These are phyloP conservation scores for Spialia ferax DNA, from an alignment of 2,888 invertebrate genomes.

Conservation along the genomic window DNA sequence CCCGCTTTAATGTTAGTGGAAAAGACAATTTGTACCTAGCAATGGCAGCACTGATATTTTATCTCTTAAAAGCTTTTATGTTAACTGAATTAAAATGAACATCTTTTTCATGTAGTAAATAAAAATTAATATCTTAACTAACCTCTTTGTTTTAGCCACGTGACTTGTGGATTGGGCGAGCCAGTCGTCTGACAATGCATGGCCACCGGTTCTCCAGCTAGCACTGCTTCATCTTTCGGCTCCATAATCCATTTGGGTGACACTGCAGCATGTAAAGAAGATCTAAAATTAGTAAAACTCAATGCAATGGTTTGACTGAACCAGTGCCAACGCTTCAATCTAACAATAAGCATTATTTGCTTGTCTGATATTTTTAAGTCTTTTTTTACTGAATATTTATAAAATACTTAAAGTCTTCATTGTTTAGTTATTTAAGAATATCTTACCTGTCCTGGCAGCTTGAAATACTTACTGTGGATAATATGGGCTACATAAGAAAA, in stretches of 20 bases:
- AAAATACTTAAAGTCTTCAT: too few relatives aligned
- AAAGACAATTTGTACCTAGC: too few relatives aligned
- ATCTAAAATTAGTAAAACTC: neutral
- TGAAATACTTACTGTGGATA: constrained; percentile 27
- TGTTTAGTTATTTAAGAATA: neutral
- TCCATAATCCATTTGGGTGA: constrained; percentile 92
- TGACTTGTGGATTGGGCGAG: constrained; percentile 90
- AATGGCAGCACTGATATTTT: too few relatives aligned
- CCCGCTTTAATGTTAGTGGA: too few relatives aligned
- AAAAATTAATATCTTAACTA: constrained; percentile 36
- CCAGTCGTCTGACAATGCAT: constrained; percentile 92
- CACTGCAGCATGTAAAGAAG: constrained; percentile 84
- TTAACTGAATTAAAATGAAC: too few relatives aligned
- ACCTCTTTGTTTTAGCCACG: constrained; percentile 92
- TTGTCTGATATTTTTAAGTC: too few relatives aligned
- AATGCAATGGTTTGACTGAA: neutral
- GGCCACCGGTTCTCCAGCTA: constrained; percentile 89
- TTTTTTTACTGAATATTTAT: too few relatives aligned
- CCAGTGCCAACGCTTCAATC: too few relatives aligned
- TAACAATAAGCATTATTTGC: too few relatives aligned
- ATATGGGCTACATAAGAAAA: neutral
- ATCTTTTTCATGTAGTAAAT: too few relatives aligned
- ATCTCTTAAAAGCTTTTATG: too few relatives aligned
- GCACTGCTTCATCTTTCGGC: constrained; percentile 90
- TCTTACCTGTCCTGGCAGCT: constrained; percentile 43